phyloP scores from a whole-genome alignment of 2,113 vertebrate species.

The Cromileptes altivelis region DNA sequence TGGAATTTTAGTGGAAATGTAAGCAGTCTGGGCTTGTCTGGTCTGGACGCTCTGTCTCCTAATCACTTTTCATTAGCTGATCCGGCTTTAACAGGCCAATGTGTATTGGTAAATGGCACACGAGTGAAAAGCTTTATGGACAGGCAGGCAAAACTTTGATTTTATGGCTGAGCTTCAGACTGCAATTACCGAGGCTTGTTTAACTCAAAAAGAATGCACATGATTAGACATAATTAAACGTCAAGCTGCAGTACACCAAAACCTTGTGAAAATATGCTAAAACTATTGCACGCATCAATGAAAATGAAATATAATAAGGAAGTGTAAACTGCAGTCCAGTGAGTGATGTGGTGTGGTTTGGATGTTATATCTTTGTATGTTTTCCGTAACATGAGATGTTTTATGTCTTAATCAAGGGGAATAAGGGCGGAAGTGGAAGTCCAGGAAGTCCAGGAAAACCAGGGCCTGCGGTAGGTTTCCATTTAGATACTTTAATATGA shows the following conservation, averaged over 20 bases:
- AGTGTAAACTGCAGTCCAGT: not conserved
- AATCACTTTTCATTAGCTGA: slow-evolving; percentile 70
- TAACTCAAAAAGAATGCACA: slow-evolving; percentile 52
- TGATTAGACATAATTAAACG: slow-evolving; percentile 17
- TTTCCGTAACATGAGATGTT: slow-evolving; percentile 40
- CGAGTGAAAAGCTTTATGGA: slow-evolving; percentile 52
- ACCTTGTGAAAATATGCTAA: slow-evolving; percentile 23
- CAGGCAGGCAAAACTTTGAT: slow-evolving; percentile 49
- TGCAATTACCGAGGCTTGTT: slow-evolving; percentile 44
- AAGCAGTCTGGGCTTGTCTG: slow-evolving; percentile 57
- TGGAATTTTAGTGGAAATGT: slow-evolving; percentile 72
- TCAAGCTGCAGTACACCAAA: slow-evolving; percentile 18
- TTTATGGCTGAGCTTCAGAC: slow-evolving; percentile 53
- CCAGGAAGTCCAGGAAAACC: slow-evolving; percentile 86
- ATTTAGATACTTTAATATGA: slow-evolving; percentile 14
- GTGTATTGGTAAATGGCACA: slow-evolving; percentile 65
- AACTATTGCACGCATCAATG: not conserved
- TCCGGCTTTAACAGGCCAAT: slow-evolving; percentile 57
- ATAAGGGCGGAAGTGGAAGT: slow-evolving; percentile 90
- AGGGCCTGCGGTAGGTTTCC: slow-evolving; percentile 87
- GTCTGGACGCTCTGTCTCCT: slow-evolving; percentile 63
- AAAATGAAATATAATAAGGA: not conserved
- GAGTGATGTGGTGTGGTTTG: slow-evolving; percentile 11
- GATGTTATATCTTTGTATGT: slow-evolving; percentile 16
- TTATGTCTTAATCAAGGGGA: slow-evolving; percentile 85